Evolutionary conservation across 2,797 vertebrate species (phyloP), one percentile per base, ranked within the genome.

Genomic region (Linurgus olivaceus): DNA sequence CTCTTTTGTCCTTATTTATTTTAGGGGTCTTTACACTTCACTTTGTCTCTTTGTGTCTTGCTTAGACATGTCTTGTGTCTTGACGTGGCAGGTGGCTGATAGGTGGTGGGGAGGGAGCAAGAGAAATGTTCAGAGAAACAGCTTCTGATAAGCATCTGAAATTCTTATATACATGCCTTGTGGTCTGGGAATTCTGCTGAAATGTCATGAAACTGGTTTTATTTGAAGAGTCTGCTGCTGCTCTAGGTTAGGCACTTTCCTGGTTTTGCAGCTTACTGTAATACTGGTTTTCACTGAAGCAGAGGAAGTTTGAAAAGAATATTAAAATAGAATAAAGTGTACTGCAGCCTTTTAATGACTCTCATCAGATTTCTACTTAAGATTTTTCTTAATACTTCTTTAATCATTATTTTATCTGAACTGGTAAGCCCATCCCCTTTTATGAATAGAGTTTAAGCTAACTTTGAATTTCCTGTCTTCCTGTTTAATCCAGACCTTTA

Each of bases 401-500:
- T 2, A 44, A 85, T 83, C 47, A 11, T 72, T 88, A 88, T 89
- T 94, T 95, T 94, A 92, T 96, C 93, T 94, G 87, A 90, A 70
- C 54, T 80, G 70, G 58, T 88, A 94, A 93, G 87, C 79, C 91
- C 79, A 94, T 90, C 93, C 94, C 75, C 51, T 94, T 74, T 93
- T 70, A 84, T 95, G 96, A 97, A 96, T 94, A 94, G 93, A 80
- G 79, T 84, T 86, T 86, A 86, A 94, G 91, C 68, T 95, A 95
- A 96, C 92, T 96, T 95, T 91, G 93, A 93, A 93, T 96, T 96
- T 97, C 94, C 95, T 97, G 96, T 92, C 95, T 96, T 97, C 94
- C 96, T 97, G 95, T 97, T 97, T 96, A 96, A 97, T 93, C 72
- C 94, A 94, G 92, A 88, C 81, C 85, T 95, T 96, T 96, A 95